These are phyloP conservation scores for Notocelia uddmanniana DNA, from an alignment of 2,888 invertebrate genomes.

Conservation along the genomic window DNA sequence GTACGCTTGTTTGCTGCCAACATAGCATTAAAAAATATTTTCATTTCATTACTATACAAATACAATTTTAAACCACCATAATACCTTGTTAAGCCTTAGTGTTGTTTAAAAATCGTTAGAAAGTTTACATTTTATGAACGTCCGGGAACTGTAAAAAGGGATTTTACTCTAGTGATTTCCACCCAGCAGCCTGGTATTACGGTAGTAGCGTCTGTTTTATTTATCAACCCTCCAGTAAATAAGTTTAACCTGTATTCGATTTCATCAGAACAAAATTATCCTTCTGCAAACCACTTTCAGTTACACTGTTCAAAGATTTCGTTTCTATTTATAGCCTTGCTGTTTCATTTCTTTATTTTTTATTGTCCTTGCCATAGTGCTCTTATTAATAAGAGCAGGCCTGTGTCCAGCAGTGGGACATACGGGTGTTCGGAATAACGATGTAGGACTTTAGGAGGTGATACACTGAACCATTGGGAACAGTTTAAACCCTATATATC, in stretches of 20 bases:
- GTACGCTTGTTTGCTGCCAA: no score
- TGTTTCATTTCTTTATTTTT: no score
- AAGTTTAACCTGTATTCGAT: slow-evolving; percentile 12
- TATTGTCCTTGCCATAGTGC: no score
- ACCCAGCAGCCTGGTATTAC: slow-evolving; percentile 5
- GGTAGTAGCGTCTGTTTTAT: slow-evolving; percentile 22
- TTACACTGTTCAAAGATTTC: neutral
- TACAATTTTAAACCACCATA: neutral
- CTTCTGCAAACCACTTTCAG: neutral
- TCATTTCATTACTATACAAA: neutral
- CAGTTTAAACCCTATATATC: no score
- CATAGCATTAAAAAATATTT: no score
- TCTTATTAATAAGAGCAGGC: no score
- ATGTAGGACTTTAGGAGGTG: no score
- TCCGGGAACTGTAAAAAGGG: slow-evolving; percentile 10
- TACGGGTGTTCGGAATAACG: no score
- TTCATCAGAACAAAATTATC: slow-evolving; percentile 12
- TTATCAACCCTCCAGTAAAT: slow-evolving; percentile 17
- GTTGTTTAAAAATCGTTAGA: slow-evolving; percentile 1
- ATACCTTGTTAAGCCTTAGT: neutral
- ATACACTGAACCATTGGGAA: no score
- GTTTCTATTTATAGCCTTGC: neutral
- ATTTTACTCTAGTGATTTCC: slow-evolving; percentile 30
- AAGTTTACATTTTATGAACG: slow-evolving; percentile 24
- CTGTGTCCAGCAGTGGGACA: no score